Evolutionary conservation across 2,113 vertebrate species (phyloP).

Genomic region (Lota lota): DNA sequence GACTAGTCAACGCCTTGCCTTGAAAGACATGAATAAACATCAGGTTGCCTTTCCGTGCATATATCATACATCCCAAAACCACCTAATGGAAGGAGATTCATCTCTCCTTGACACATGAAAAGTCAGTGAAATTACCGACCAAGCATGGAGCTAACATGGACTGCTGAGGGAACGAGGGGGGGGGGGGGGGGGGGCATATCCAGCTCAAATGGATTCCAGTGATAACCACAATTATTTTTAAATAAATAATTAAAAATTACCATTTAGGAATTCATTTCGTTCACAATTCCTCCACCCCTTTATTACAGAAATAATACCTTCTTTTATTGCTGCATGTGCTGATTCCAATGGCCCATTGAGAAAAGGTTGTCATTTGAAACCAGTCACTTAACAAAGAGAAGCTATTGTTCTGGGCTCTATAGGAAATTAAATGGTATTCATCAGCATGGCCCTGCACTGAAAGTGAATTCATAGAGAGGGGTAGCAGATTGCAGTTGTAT

Average conservation of each 20-base stretch:
- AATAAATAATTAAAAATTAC: slow-evolving; percentile 37
- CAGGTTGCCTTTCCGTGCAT: slow-evolving; percentile 69
- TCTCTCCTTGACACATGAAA: slow-evolving; percentile 71
- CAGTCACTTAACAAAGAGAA: slow-evolving; percentile 43
- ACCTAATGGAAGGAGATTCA: slow-evolving; percentile 75
- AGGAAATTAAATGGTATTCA: slow-evolving; percentile 44
- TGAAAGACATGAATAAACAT: slow-evolving; percentile 80
- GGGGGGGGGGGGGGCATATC: slow-evolving; percentile 42
- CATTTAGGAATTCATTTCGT: slow-evolving; percentile 15
- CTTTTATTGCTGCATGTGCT: slow-evolving; percentile 24
- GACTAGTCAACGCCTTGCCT: slow-evolving; percentile 62
- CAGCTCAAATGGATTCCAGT: slow-evolving; percentile 61
- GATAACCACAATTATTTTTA: slow-evolving; percentile 37
- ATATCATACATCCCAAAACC: slow-evolving; percentile 77
- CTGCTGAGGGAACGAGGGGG: slow-evolving; percentile 38
- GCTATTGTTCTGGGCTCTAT: slow-evolving; percentile 35
- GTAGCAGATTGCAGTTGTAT: slow-evolving; percentile 5
- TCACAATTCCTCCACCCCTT: slow-evolving; percentile 18
- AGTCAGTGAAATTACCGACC: slow-evolving; percentile 71
- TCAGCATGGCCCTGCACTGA: slow-evolving; percentile 25
- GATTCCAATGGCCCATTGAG: slow-evolving; percentile 43
- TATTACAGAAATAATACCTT: no score
- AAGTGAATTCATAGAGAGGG: slow-evolving; percentile 21
- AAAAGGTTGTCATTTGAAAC: slow-evolving; percentile 41
- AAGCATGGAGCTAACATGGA: slow-evolving; percentile 67